phyloP scores from a whole-genome alignment of 1,140 invertebrate species.

The Drosophila nigromelanica region DNA sequence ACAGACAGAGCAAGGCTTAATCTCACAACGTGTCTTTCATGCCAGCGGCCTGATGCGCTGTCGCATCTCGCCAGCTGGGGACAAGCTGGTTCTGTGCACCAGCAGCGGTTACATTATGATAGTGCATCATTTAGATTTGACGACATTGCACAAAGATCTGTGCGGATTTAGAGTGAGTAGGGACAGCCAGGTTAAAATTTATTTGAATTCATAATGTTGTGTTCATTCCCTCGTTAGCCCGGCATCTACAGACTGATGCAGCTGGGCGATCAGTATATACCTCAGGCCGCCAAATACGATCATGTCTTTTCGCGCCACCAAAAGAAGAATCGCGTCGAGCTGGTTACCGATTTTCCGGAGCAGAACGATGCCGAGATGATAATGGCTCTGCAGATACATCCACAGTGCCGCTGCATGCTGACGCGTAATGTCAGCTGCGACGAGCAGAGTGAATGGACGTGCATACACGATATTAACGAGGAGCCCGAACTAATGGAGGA shows the following conservation, averaged over 20 bases:
- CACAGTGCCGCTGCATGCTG: conserved; percentile 94
- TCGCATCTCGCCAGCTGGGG: conserved; percentile 92
- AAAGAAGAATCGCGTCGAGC: conserved; percentile 93
- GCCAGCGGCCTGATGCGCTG: conserved; percentile 91
- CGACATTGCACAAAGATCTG: conserved; percentile 91
- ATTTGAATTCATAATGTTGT: not conserved
- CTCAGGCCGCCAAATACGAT: conserved; percentile 90
- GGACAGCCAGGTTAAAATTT: no score
- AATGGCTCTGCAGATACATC: conserved; percentile 94
- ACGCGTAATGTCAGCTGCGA: conserved; percentile 94
- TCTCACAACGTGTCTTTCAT: conserved; percentile 92
- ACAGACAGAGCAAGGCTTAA: conserved; percentile 90
- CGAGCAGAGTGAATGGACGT: conserved; percentile 96
- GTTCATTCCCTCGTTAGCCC: conserved; percentile 86
- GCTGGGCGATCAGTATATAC: conserved; percentile 91
- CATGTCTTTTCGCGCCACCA: conserved; percentile 91
- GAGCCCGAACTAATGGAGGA: conserved; percentile 56
- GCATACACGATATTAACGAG: conserved; percentile 93
- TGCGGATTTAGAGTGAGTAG: conserved; percentile 91
- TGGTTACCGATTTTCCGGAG: conserved; percentile 94
- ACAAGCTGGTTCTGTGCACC: conserved; percentile 95
- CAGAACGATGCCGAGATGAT: conserved; percentile 95
- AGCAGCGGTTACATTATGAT: conserved; percentile 95
- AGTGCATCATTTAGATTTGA: conserved; percentile 94
- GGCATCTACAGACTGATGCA: conserved; percentile 96